phyloP scores from a whole-genome alignment of 1,140 invertebrate genomes.

The Drosophila sucinea region DNA sequence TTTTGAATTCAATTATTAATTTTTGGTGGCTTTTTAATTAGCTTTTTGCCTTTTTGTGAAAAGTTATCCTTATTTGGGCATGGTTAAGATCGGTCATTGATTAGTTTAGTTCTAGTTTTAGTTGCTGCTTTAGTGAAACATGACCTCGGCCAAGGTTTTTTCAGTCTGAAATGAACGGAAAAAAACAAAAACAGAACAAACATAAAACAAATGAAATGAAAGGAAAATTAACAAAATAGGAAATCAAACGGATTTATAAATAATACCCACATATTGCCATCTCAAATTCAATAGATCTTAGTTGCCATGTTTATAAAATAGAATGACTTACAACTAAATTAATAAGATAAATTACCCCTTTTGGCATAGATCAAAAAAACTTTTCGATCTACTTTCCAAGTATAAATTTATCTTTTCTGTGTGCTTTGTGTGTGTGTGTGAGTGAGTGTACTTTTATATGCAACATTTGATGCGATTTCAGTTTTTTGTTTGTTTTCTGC shows the following conservation, averaged over 20 bases:
- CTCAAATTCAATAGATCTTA: neutral
- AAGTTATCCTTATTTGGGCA: slow-evolving; percentile 2
- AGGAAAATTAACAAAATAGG: slow-evolving; percentile 16
- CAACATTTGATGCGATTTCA: slow-evolving; percentile 38
- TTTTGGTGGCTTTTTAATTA: slow-evolving; percentile 47
- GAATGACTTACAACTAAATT: slow-evolving; percentile 39
- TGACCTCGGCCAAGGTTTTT: slow-evolving; percentile 82
- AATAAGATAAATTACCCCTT: neutral
- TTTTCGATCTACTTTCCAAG: slow-evolving; percentile 2
- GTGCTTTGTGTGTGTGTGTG: slow-evolving; percentile 21
- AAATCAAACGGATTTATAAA: neutral
- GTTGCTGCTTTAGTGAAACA: slow-evolving; percentile 72
- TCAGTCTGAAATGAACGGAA: slow-evolving; percentile 81
- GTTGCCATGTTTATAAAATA: slow-evolving; percentile 26
- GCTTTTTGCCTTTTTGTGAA: slow-evolving; percentile 11
- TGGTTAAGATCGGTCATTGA: slow-evolving; percentile 3
- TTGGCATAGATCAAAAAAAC: slow-evolving; percentile 9
- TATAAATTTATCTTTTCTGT: slow-evolving; percentile 28
- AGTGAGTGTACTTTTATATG: neutral
- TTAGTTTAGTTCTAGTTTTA: slow-evolving; percentile 7
- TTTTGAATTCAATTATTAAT: slow-evolving; percentile 68
- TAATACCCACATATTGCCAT: neutral
- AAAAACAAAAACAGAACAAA: slow-evolving; percentile 30
- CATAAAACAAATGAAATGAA: slow-evolving; percentile 38
- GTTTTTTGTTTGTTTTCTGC: slow-evolving; percentile 22